Evolutionary conservation across 2,888 invertebrate species (phyloP), one percentile per base, ranked within the genome.

Genomic region (Drosophila anceps): DNA sequence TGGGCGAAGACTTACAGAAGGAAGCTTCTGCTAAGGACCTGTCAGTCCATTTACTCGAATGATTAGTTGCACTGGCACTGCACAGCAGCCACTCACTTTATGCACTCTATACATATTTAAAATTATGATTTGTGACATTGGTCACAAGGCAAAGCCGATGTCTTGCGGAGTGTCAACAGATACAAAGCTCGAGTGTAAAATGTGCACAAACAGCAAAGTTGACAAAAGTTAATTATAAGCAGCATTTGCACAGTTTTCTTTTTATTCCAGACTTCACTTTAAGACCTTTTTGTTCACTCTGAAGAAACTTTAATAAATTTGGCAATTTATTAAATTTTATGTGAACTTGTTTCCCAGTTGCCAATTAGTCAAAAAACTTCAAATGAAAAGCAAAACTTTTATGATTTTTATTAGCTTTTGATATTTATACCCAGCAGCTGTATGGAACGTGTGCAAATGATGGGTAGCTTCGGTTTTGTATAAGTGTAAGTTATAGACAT

Each of bases 91-190:
- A 31, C 46, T 35, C 50, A 20, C 29, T 57, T 43, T 10, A 6
- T 43, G 43, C 57, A 44, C 31, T 69, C 51, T 41, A 61, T 68
- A 75, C 73, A 87, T 76, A 84, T 87, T 81, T 87, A 66, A 87
- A 89, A 87, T 79, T 89, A 89, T 84, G 84, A 85, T 85, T 87
- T 81, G 75, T 84, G 84, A 69, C 76, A 48, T 81, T 87, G 79
- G 78, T 68, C 74, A 73, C 69, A 87, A 55, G 61, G 69, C 63
- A 65, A 54, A 63, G 64, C 79, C 73, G 54, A 72, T 62, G 76
- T 43, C 43, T 59, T 43, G 18, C n/a, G 8, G 43, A 57, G 27
- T 41, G 54, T 65, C 59, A 50, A 8, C 64, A 50, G 57, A 18
- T 64, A 39, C 57, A 77, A 70, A 60, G 48, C 57, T 57, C 27